Conservation (phyloP, 2,113 vertebrate genomes). For the Lutjanus erythropterus region DNA sequence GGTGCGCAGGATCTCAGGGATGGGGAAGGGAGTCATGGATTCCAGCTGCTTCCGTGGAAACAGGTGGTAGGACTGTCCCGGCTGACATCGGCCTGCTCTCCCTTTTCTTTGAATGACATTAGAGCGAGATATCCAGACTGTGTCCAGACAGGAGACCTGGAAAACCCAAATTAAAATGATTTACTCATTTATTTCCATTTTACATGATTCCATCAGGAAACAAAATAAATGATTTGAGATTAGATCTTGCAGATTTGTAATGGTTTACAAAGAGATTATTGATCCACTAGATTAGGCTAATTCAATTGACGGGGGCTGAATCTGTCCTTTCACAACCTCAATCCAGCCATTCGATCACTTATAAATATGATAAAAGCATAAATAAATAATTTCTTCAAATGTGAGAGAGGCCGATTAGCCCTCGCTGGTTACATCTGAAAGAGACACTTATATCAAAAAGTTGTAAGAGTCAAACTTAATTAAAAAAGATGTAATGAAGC, state of each 20-base stretch:
- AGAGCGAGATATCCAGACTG: constrained; percentile 94
- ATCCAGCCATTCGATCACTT: no score
- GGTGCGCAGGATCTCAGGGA: constrained; percentile 95
- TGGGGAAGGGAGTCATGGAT: constrained; percentile 90
- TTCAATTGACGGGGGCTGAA: no score
- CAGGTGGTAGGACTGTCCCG: constrained; percentile 94
- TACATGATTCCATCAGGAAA: neutral
- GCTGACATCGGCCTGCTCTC: constrained; percentile 95
- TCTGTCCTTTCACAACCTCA: no score
- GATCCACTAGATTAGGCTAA: no score
- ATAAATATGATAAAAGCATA: no score
- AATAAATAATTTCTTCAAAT: no score
- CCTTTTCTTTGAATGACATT: constrained; percentile 95
- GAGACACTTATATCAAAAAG: no score
- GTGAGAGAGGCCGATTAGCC: no score
- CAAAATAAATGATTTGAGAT: neutral
- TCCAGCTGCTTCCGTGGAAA: constrained; percentile 91
- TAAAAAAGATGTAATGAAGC: no score
- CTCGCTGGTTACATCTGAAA: no score
- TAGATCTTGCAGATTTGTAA: neutral
- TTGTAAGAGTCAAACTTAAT: no score
- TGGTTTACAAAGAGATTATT: neutral
- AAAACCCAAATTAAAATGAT: no score
- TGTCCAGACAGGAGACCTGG: constrained; percentile 96
- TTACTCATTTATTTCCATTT: neutral